Evolutionary conservation across 2,113 vertebrate species (phyloP), one percentile per base, ranked within the genome.

Genomic region (Labeo rohita): DNA sequence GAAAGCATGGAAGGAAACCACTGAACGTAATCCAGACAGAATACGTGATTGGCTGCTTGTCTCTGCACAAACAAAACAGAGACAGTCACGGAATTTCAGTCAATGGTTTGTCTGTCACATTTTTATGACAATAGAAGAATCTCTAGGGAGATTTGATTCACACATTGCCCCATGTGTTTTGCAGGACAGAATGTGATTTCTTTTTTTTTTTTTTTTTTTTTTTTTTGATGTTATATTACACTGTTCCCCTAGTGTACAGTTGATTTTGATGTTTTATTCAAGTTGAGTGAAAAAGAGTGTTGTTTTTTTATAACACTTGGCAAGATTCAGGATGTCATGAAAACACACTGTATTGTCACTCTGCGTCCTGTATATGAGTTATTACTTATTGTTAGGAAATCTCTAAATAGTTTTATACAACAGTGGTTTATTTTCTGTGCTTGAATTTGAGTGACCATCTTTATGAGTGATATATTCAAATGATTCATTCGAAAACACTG

Each of bases 1-100:
- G 11, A 73, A 59, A 59, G 52, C 15, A 84, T 47, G 82, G 34
- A 76, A 52, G 23, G 84, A 85, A 85, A 23, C 34, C 34, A 85
- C 68, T 56, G 68, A 43, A 0, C 28, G 52, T 52, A 39, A 52
- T 85, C 47, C 74, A 56, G 84, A 85, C 74, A 85, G 84, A 78
- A 76, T 78, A 85, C 47, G 47, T 78, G 74, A 78, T 43, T 43
- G 47, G 49, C 34, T 39, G 61, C 28, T 10, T 66, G 61, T 85
- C 75, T 2, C 45, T 65, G 75, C 1, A 0, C 28, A 59, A 52
- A 6, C 45, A 39, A 68, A 77, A 77, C 61, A 65, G 47, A 77
- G 10, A 39, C 23, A 36, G 83, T 72, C 36, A 80, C 2, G 54
- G 9, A 68, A 74, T 61, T 66, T 70, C 16, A 78, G 36, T 73